A percentile compares a stretch with the other conserved stretches of the same genome.
These are phyloP conservation scores for Trididemnum nubilum DNA, from an alignment of 23 tunicate genomes.

Conservation along the genomic window DNA sequence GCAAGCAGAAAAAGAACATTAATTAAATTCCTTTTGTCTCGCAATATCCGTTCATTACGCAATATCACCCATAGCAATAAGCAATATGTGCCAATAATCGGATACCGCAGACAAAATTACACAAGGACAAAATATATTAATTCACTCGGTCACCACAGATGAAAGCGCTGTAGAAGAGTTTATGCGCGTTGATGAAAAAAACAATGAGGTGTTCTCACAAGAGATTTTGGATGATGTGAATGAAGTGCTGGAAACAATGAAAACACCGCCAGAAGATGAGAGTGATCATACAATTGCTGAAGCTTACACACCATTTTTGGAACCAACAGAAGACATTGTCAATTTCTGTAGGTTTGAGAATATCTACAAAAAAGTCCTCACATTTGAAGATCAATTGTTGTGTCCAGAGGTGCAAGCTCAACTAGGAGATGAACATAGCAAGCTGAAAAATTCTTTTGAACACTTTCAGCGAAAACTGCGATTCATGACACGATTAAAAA, in stretches of 20 bases:
- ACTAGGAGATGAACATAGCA: conserved; percentile 13
- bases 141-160: too few relatives aligned
- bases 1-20: too few relatives aligned
- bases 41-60: too few relatives aligned
- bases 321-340: conserved; percentile 6
- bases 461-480: conserved; percentile 29
- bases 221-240: conserved; percentile 35
- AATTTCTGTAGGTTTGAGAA: conserved; percentile 16
- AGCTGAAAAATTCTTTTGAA: conserved; percentile 25
- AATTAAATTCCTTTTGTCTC: too few relatives aligned
- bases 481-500: too few relatives aligned
- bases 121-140: too few relatives aligned
- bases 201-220: conserved; percentile 23
- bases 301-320: conserved; percentile 6
- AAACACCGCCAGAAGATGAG: conserved; percentile 26
- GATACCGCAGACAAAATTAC: too few relatives aligned
- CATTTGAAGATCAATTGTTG: conserved; percentile 20
- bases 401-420: conserved; percentile 39
- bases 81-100: too few relatives aligned
- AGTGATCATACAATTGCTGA: conserved; percentile 29
- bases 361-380: conserved; percentile 23
- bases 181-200: conserved; percentile 34
- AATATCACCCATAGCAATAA: too few relatives aligned
- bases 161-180: conserved; percentile 34
- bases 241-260: conserved; percentile 25